Conservation (phyloP, 1,140 invertebrate genomes). For the Chionoecetes opilio region DNA sequence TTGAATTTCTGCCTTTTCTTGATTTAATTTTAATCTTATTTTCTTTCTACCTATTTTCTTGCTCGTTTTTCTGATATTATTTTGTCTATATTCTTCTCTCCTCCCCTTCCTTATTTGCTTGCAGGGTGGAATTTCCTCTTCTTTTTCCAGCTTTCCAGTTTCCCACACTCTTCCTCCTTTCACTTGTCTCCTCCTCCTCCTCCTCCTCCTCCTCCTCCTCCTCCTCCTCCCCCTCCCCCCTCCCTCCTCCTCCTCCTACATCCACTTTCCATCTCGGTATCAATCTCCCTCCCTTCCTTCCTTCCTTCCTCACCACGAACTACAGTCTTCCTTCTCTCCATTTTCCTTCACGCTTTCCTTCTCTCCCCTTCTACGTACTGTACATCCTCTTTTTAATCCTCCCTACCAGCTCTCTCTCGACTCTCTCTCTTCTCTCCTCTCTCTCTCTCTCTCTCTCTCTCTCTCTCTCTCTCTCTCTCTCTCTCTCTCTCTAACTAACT, state of each 20-base stretch:
- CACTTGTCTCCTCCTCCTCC: neutral
- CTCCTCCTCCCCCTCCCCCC: neutral
- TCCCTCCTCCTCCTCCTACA: neutral
- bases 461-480: constrained; percentile 44
- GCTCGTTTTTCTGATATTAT: neutral
- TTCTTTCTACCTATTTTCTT: neutral
- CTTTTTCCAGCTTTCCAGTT: neutral
- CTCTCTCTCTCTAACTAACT: constrained; percentile 12
- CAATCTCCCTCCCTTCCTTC: neutral
- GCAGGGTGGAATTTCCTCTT: neutral
- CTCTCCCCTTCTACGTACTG: too few relatives aligned
- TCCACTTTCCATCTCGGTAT: neutral
- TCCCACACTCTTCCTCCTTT: neutral
- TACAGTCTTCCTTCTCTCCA: too few relatives aligned
- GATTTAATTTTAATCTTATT: neutral
- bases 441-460: constrained; percentile 48
- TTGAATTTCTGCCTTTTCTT: too few relatives aligned
- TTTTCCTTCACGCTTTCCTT: too few relatives aligned
- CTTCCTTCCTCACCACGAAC: neutral
- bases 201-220: neutral
- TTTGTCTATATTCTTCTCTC: neutral
- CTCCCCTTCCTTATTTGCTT: neutral
- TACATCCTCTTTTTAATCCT: too few relatives aligned
- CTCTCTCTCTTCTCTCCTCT: constrained; percentile 34
- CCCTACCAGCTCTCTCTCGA: neutral